Percentiles rank a stretch among this genome's conserved stretches.
phyloP scores from a whole-genome alignment of 2,113 vertebrate genomes.

The Rallus limicola region DNA sequence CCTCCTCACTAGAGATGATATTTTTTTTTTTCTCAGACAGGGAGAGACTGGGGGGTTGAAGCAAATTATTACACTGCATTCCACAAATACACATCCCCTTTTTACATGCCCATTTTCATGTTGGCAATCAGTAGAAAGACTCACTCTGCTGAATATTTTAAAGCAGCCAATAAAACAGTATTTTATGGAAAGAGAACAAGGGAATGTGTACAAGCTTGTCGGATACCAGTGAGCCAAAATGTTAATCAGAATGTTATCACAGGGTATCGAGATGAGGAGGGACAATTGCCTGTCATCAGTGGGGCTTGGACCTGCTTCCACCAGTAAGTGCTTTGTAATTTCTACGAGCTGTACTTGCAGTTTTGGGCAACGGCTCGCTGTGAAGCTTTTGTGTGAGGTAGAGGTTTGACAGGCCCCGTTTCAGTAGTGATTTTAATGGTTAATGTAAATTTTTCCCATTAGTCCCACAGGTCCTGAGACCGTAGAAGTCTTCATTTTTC shows the following conservation, averaged over 20 bases:
- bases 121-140: constrained; percentile 3
- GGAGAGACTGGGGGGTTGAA: background rate
- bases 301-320: background rate
- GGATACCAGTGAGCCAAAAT: constrained; percentile 3
- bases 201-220: background rate
- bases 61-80: background rate
- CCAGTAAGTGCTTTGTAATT: background rate
- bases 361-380: background rate
- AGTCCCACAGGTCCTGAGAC: background rate
- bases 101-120: background rate
- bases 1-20: background rate
- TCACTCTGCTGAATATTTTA: background rate
- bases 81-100: background rate
- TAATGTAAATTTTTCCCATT: background rate
- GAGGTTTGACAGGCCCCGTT: background rate
- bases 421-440: background rate
- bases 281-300: background rate
- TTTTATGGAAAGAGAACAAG: constrained; percentile 26
- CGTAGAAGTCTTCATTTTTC: background rate
- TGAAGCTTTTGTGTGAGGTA: background rate
- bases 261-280: background rate
- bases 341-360: background rate
- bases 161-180: background rate
- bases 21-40: background rate
- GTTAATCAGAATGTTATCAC: background rate